These are phyloP conservation scores for Otolemur garnettii DNA, from an alignment of 2,113 vertebrate genomes.

Conservation along the genomic window DNA sequence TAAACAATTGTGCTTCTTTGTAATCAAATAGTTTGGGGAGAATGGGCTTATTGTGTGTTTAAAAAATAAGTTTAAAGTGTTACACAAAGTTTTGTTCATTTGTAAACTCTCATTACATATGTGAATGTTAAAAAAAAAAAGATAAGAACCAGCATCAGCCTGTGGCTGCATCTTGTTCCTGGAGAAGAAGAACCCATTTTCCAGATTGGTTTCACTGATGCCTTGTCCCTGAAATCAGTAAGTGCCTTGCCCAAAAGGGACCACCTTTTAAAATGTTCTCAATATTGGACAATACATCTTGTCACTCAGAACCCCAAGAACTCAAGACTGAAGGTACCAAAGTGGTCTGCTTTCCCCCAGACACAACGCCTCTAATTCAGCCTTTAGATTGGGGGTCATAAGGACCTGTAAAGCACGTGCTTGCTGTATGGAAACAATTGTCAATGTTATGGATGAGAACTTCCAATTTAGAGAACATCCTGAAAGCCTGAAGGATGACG, in stretches of 20 bases:
- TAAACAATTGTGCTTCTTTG: constrained; percentile 30
- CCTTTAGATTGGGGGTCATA: background rate
- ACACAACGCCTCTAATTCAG: background rate
- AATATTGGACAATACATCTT: background rate
- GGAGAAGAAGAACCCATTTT: background rate
- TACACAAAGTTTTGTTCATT: constrained; percentile 85
- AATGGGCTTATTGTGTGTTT: constrained; percentile 67
- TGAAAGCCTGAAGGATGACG: background rate
- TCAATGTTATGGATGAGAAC: background rate
- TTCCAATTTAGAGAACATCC: background rate
- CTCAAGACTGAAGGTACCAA: background rate
- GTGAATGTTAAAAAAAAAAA: constrained; percentile 66
- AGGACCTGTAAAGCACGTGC: background rate
- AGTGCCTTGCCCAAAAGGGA: background rate
- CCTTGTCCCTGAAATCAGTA: background rate
- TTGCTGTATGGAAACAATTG: background rate
- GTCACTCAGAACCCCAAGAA: background rate
- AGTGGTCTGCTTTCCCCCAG: background rate
- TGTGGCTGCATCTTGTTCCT: background rate
- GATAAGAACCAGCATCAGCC: background rate
- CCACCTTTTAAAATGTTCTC: background rate
- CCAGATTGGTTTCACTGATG: background rate
- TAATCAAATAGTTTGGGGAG: background rate
- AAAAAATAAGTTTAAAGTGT: constrained; percentile 64
- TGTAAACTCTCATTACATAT: constrained; percentile 81